Conservation (phyloP, 2,797 vertebrate species). For the Catharus ustulatus region DNA sequence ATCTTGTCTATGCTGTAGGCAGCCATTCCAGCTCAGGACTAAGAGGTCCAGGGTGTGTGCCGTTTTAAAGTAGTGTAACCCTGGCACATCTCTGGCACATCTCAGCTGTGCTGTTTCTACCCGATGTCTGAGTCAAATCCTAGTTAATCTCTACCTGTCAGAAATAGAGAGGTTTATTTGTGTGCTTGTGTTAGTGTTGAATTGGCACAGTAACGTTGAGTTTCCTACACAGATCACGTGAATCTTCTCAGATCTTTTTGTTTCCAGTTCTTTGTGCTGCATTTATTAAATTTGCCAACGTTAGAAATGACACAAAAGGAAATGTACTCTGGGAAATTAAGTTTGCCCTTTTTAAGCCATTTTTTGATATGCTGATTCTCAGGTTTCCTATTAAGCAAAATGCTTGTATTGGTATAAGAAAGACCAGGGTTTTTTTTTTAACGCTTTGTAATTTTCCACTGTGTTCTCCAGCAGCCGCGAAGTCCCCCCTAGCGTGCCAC, state of each 20-base stretch:
- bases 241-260: not conserved
- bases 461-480: slow-evolving; percentile 4
- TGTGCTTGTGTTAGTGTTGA: not conserved
- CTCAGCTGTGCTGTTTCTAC: not conserved
- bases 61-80: not conserved
- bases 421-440: not conserved
- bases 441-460: slow-evolving; percentile 49
- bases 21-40: not conserved
- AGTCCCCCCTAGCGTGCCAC: slow-evolving; percentile 55
- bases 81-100: not conserved
- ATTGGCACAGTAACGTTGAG: not conserved
- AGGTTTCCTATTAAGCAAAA: not conserved
- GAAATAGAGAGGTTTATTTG: not conserved
- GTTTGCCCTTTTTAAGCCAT: not conserved
- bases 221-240: not conserved
- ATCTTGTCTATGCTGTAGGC: not conserved
- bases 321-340: not conserved
- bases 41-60: not conserved
- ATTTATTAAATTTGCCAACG: not conserved
- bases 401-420: not conserved
- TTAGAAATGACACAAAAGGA: not conserved
- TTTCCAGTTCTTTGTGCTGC: not conserved
- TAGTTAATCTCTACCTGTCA: not conserved
- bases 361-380: not conserved
- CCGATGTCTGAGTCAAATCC: not conserved